These are phyloP conservation scores for Adelphocoris suturalis DNA, from an alignment of 2,888 invertebrate species.

Conservation along the genomic window DNA sequence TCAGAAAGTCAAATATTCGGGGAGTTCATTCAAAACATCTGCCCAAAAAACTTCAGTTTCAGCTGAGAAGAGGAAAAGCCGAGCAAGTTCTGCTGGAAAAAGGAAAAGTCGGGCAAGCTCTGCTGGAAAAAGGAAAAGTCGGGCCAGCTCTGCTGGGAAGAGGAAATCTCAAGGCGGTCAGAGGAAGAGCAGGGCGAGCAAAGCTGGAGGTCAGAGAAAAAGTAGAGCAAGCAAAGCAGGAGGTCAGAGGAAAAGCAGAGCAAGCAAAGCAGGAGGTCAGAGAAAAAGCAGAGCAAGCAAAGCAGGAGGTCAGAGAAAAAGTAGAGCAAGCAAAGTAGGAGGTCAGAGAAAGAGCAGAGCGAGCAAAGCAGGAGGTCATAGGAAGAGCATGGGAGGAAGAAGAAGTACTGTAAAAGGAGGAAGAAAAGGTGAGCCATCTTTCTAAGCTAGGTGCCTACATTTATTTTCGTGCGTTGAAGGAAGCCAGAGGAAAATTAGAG, in stretches of 20 bases:
- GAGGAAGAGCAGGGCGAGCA: neutral
- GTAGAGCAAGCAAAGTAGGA: constrained; percentile 14
- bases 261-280: neutral
- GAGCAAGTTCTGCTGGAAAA: constrained; percentile 14
- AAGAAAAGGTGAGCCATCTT: neutral
- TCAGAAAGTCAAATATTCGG: constrained; percentile 50
- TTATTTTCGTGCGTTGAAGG: too few relatives aligned
- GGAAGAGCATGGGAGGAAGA: constrained; percentile 22
- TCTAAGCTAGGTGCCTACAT: too few relatives aligned
- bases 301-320: neutral
- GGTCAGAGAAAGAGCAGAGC: neutral
- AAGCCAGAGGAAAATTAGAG: too few relatives aligned
- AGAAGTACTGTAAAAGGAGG: neutral
- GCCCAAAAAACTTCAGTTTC: neutral
- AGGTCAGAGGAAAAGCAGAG: constrained; percentile 43
- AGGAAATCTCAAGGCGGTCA: neutral
- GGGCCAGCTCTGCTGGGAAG: neutral
- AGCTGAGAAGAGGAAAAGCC: constrained; percentile 28
- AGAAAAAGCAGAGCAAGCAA: neutral
- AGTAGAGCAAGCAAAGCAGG: neutral
- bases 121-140: neutral
- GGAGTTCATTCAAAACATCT: neutral
- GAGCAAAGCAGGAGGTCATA: neutral
- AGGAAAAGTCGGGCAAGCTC: neutral
- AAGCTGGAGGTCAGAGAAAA: neutral